These are phyloP conservation scores for Callyntrura sp. DNA, from an alignment of 2,888 invertebrate species.

Conservation along the genomic window DNA sequence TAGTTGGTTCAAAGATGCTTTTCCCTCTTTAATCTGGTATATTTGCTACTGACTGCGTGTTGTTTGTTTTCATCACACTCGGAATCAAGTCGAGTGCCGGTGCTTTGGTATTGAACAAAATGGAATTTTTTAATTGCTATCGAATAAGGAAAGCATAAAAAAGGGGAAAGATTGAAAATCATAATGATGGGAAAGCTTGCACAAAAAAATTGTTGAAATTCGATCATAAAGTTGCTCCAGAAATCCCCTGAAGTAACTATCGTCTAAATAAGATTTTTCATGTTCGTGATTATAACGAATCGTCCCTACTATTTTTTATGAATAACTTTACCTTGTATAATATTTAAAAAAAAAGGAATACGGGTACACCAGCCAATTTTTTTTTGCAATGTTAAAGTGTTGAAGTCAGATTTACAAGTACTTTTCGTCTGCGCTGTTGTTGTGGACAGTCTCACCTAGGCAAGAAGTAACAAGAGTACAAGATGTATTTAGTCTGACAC, in stretches of 20 bases:
- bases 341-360: too few species aligned
- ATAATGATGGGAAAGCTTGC: constrained; percentile 1
- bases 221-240: constrained; percentile 73
- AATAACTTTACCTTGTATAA: too few species aligned
- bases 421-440: not conserved
- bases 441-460: not conserved
- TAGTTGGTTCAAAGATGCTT: not conserved
- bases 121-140: constrained; percentile 81
- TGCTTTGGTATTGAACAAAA: constrained; percentile 22
- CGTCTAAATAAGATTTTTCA: too few species aligned
- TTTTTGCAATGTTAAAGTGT: too few species aligned
- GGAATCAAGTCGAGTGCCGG: not conserved
- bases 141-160: constrained; percentile 66
- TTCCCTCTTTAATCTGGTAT: constrained; percentile 1
- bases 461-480: not conserved
- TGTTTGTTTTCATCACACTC: constrained; percentile 13
- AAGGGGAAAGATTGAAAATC: constrained; percentile 67
- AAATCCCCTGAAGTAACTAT: constrained; percentile 45
- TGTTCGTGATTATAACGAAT: too few species aligned
- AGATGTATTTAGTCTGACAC: not conserved
- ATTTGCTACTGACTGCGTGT: constrained; percentile 22
- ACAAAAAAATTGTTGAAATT: constrained; percentile 71
- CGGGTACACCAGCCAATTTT: too few species aligned
- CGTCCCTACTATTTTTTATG: too few species aligned
- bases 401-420: too few species aligned